Base-by-base conservation (phyloP, 1,140 invertebrate genomes). In the Penaeus vannamei region DNA sequence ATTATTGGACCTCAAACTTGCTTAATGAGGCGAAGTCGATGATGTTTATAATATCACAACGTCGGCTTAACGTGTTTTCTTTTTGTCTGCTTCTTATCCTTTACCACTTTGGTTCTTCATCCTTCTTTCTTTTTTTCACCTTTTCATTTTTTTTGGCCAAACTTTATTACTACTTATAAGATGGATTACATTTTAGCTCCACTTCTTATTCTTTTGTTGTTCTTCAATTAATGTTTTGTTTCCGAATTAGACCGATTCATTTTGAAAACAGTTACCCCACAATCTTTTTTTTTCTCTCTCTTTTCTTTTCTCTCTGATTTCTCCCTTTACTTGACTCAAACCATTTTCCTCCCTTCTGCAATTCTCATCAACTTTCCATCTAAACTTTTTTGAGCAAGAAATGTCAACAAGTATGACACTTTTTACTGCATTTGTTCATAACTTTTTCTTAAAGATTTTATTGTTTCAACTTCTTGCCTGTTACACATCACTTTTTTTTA, bases 1-100 rank as follows among this genome's bases (percentile, higher is more conserved):
- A 81, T 87, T 59, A 82, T 87, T 81, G 66, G 66, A 79, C 77
- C 76, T 60, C 32, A 77, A 81, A 81, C 85, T 87, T 69, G 66
- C 77, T 81, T 81, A 87, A 87, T 69, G 79, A 72, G 32, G 77
- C 36, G 36, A 62, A 53, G 12, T 87, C 77, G 61, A 36, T 66
- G 85, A 64, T 69, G 42, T 82, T 82, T 82, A 81, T 62, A 81
- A 62, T 81, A 69, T 29, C 62, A 72, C 66, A 66, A 69, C 36
- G 23, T 62, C 42, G 14, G 77, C 5, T 29, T 80, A 36, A 62
- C 23, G 46, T 22, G 14, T 5, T 8, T 20, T 64, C 26, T 29
- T 64, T 36, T 23, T 59, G 20, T 14, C 42, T 20, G 19, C 22
- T 36, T 10, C 42, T 14, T 72, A n/a, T 53, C 53, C 20, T 53